A percentile compares a stretch with the other conserved stretches of the same genome.
Conservation (phyloP, 2,888 invertebrate genomes). For the Dichetophora obliterata region DNA sequence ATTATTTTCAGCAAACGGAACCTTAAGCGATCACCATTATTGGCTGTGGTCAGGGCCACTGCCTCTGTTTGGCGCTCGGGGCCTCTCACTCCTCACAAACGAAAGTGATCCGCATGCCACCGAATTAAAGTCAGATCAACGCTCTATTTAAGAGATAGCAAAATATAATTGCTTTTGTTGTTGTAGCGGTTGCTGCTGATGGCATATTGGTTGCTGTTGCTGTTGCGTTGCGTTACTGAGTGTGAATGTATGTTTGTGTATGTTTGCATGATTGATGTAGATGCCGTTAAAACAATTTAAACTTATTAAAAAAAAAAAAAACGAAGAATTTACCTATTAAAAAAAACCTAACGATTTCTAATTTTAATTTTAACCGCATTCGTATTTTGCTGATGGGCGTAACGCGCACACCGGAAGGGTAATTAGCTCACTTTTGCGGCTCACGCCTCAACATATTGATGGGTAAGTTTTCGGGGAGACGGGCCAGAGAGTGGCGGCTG, state of each 20-base stretch:
- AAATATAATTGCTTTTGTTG: conserved; percentile 7
- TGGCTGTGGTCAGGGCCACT: conserved; percentile 47
- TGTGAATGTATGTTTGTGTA: not conserved
- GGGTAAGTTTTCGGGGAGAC: not conserved
- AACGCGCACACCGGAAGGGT: conserved; percentile 67
- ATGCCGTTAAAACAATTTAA: conserved; percentile 27
- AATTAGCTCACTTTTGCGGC: conserved; percentile 66
- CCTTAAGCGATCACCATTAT: conserved; percentile 16
- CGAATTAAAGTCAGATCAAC: not conserved
- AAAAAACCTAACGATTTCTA: conserved; percentile 18
- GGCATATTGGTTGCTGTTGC: not conserved
- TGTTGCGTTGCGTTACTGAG: not conserved
- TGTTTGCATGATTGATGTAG: conserved; percentile 28
- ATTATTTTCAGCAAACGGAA: not conserved
- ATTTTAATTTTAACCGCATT: conserved; percentile 31
- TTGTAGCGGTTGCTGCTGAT: conserved; percentile 13
- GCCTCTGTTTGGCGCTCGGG: conserved; percentile 1
- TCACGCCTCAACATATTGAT: conserved; percentile 55
- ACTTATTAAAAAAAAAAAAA: conserved; percentile 10
- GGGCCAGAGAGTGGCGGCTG: not conserved
- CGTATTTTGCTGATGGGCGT: conserved; percentile 61
- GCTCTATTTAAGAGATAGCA: conserved; percentile 8
- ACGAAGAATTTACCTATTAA: not conserved
- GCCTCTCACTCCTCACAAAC: conserved; percentile 29
- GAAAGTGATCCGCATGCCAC: conserved; percentile 40